Percentiles rank a stretch among this genome's conserved stretches.
Evolutionary conservation across 2,888 invertebrate species (phyloP).

Genomic region (Acrocyrtus sp.): DNA sequence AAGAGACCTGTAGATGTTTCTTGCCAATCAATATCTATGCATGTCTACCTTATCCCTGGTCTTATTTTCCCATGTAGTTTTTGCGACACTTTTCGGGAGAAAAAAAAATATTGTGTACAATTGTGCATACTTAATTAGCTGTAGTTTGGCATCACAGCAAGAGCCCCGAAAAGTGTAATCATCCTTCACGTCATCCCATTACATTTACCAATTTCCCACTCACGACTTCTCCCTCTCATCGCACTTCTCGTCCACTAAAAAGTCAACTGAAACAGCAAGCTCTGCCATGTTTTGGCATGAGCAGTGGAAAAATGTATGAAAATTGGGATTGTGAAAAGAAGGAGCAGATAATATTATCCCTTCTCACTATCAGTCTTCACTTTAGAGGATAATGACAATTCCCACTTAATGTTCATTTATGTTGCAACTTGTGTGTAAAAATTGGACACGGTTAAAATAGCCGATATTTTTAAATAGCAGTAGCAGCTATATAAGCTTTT

Average conservation of each 20-base stretch:
- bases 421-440: background rate
- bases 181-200: constrained; percentile 47
- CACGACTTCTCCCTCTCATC: constrained; percentile 36
- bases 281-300: background rate
- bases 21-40: no score
- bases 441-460: constrained; percentile 49
- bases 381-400: background rate
- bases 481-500: background rate
- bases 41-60: no score
- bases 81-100: no score
- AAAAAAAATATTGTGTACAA: no score
- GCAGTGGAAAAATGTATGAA: no score
- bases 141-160: no score
- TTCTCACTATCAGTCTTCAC: background rate
- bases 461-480: constrained; percentile 31
- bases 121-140: no score
- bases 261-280: background rate
- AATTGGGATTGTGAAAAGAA: background rate
- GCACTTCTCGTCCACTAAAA: constrained; percentile 37
- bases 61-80: no score
- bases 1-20: no score
- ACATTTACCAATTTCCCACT: constrained; percentile 38
- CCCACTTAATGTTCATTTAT: background rate
- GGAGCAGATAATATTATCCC: background rate
- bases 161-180: constrained; percentile 46